Conservation (phyloP, 2,113 vertebrate genomes). For the Anser brachyrhynchus region DNA sequence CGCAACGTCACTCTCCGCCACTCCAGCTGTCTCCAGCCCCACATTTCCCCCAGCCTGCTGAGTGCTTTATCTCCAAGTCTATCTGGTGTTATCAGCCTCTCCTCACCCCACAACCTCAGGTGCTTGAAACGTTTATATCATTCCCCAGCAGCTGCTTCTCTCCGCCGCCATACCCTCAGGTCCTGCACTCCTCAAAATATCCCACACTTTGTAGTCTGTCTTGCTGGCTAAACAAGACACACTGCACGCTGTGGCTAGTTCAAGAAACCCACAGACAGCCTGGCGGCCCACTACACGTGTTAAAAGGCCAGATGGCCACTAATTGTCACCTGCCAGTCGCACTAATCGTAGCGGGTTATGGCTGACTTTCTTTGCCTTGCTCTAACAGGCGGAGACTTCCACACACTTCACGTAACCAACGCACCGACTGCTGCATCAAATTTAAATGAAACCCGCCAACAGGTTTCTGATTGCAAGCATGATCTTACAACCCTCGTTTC, state of each 20-base stretch:
- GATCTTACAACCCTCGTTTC: neutral
- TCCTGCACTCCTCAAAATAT: neutral
- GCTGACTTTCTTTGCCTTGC: neutral
- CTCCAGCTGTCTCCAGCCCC: neutral
- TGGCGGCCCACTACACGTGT: neutral
- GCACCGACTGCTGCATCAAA: neutral
- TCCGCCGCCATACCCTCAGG: neutral
- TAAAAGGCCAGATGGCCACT: neutral
- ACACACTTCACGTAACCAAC: neutral
- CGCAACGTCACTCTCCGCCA: neutral
- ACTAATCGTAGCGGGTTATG: neutral
- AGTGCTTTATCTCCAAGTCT: neutral
- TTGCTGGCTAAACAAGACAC: neutral
- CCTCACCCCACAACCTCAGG: neutral
- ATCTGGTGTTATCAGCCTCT: neutral
- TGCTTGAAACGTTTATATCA: neutral
- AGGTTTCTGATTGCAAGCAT: neutral
- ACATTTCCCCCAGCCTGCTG: accelerated
- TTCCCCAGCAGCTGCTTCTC: neutral
- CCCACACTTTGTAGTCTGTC: neutral
- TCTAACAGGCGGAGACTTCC: neutral
- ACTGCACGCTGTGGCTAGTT: neutral
- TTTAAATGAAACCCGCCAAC: neutral
- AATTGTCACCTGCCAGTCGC: neutral
- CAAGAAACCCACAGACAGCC: neutral